Evolutionary conservation across 92 coral and sea anemone species (phyloP), one percentile per base, ranked within the genome.

Genomic region (Montipora capitata): DNA sequence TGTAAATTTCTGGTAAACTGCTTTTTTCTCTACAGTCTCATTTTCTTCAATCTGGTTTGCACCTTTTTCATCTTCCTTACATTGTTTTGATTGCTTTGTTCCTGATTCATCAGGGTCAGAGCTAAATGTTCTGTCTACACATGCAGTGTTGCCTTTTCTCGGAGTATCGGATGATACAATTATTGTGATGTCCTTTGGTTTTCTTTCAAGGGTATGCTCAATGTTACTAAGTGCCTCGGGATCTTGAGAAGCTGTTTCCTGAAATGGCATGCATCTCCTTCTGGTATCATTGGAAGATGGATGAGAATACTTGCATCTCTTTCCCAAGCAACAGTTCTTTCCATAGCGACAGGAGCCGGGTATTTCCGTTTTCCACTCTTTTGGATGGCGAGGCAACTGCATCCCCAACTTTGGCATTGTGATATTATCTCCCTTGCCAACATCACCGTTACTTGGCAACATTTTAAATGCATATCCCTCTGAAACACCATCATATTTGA

Each of bases 261-360:
- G 20, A 54, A 41, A 9, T 54, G 72, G 12, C 17, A 5, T 45
- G 13, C 27, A 7, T 44, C 73, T 83, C 61, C 41, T 83, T 27
- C 58, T 62, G 57, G 62, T 72, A 52, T 73, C 61, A 20, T 17
- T 3, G 9, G 61, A 41, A 27, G 27, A 2, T 12, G 93, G 93
- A 79, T 95, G 98, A 16, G 81, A 81, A 54, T 83, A 91, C 70
- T 67, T 80, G 73, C 98, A 95, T 35, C 62, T 86, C 85, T 93
- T 95, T 41, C 98, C 98, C 54, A 95, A 82, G 56, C 98, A 95
- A 82, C 98, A 95, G 35, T 95, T 91, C 76, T 77, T 89, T 10
- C 96, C 96, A 83, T 88, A 95, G 2, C 93, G 94, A 83, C 98
- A 95, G 20, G 66, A 49, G 17, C 40, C 17, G 38, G 39, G 14